A percentile compares a stretch with the other conserved stretches of the same genome.
phyloP scores from a whole-genome alignment of 2,113 vertebrate genomes.

The Spilogale gracilis region DNA sequence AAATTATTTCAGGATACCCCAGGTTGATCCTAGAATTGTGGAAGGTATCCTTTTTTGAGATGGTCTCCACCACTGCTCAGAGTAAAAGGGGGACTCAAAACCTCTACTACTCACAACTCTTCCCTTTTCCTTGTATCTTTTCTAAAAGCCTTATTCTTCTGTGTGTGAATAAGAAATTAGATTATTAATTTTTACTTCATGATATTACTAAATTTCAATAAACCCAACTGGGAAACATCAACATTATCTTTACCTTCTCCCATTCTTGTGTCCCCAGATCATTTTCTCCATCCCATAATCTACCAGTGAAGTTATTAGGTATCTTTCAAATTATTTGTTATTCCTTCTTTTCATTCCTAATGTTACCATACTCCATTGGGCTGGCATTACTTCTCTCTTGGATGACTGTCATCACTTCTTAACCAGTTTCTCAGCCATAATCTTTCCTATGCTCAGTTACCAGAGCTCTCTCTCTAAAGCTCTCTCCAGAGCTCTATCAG shows the following conservation, averaged over 20 bases:
- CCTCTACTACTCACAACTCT: background rate
- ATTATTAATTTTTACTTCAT: background rate
- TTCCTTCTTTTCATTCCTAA: background rate
- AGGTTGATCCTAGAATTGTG: background rate
- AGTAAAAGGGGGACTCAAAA: background rate
- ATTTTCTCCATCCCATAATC: background rate
- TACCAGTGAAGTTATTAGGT: background rate
- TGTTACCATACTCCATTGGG: background rate
- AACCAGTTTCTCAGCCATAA: background rate
- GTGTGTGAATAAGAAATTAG: background rate
- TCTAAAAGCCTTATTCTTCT: background rate
- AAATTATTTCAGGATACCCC: background rate
- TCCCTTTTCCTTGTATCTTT: background rate
- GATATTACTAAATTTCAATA: background rate
- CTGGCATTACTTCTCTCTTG: background rate
- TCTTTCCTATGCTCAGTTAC: background rate
- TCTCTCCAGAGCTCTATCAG: background rate
- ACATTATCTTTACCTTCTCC: background rate
- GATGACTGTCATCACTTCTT: background rate
- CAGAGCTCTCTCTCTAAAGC: background rate
- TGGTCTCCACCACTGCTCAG: background rate
- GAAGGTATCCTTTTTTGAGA: background rate
- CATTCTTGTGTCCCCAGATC: background rate
- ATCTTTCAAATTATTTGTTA: background rate
- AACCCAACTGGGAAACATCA: background rate